Evolutionary conservation across 2,113 vertebrate species (phyloP).

Genomic region (Saimiri boliviensis): DNA sequence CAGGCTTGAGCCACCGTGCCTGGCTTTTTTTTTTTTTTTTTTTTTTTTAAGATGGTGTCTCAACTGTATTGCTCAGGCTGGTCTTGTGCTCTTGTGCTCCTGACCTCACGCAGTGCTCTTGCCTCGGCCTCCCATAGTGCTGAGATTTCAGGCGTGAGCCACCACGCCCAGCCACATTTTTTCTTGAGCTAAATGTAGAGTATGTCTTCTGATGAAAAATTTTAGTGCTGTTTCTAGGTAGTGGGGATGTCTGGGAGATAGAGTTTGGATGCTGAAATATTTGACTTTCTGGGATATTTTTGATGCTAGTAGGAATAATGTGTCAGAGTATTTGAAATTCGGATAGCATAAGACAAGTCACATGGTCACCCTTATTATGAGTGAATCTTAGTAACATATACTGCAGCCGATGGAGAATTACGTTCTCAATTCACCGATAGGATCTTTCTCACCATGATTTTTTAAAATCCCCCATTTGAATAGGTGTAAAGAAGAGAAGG

Average conservation of each 20-base stretch:
- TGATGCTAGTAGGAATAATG: neutral
- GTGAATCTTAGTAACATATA: neutral
- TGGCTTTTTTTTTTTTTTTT: neutral
- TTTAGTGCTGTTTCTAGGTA: constrained; percentile 26
- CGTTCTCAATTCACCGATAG: neutral
- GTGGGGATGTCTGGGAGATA: neutral
- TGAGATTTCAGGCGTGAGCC: too few relatives aligned
- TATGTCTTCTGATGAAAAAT: neutral
- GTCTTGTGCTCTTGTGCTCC: too few relatives aligned
- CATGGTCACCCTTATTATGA: neutral
- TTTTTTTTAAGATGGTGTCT: neutral
- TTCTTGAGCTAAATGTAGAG: neutral
- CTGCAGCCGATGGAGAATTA: neutral
- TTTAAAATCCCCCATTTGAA: neutral
- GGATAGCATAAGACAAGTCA: neutral
- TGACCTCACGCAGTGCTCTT: too few relatives aligned
- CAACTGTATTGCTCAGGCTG: too few relatives aligned
- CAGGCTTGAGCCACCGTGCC: too few relatives aligned
- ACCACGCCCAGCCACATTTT: neutral
- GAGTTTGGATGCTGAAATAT: neutral
- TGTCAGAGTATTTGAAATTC: constrained; percentile 8
- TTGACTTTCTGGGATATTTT: constrained; percentile 27
- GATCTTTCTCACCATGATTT: neutral
- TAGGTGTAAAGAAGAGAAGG: neutral
- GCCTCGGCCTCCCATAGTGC: too few relatives aligned